Percentiles rank a stretch among this genome's conserved stretches.
These are phyloP conservation scores for Xestia xanthographa DNA, from an alignment of 2,888 invertebrate species.

Conservation along the genomic window DNA sequence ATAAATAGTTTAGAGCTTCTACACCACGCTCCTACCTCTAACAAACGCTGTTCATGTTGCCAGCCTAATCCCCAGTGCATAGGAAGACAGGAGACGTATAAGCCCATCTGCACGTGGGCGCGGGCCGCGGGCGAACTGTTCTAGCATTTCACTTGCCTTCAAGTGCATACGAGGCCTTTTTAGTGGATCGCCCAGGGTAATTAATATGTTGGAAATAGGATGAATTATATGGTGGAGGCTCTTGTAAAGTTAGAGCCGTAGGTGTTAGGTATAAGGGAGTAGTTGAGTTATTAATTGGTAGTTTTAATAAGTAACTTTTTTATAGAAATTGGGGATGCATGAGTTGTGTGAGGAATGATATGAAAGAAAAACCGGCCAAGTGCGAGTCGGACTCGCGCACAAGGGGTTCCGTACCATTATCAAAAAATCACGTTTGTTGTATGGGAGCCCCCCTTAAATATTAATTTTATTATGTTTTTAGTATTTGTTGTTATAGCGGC, in stretches of 20 bases:
- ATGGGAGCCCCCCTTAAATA: too few relatives aligned
- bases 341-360: too few relatives aligned
- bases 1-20: too few relatives aligned
- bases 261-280: slow-evolving; percentile 5
- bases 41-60: slow-evolving; percentile 33
- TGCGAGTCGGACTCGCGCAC: too few relatives aligned
- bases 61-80: slow-evolving; percentile 70
- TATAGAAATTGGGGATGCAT: too few relatives aligned
- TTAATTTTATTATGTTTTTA: too few relatives aligned
- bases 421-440: too few relatives aligned
- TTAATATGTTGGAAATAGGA: slow-evolving; percentile 67
- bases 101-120: slow-evolving; percentile 85
- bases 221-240: slow-evolving; percentile 31
- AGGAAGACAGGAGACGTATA: slow-evolving; percentile 84
- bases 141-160: slow-evolving; percentile 70
- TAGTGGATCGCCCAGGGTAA: slow-evolving; percentile 76
- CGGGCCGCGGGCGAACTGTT: slow-evolving; percentile 75
- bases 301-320: too few relatives aligned
- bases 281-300: not conserved
- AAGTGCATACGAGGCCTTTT: slow-evolving; percentile 70
- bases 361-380: too few relatives aligned
- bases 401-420: too few relatives aligned
- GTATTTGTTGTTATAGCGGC: too few relatives aligned
- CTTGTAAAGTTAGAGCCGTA: not conserved
- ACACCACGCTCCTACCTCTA: too few relatives aligned